Conservation (phyloP, 2,113 vertebrate genomes). For the Spheniscus mendiculus region DNA sequence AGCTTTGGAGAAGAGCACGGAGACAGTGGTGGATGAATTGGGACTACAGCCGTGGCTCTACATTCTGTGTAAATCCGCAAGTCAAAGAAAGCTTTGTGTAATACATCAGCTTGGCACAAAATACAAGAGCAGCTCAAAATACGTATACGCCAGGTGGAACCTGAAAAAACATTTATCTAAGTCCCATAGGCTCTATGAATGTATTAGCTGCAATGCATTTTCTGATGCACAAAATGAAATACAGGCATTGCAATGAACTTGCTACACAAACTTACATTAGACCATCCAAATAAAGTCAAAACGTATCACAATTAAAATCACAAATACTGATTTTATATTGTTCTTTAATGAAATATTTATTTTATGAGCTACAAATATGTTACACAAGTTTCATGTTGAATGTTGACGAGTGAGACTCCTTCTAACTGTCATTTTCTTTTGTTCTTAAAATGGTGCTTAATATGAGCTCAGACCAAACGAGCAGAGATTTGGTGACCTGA, state of each 20-base stretch:
- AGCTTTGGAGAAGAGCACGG: slow-evolving; percentile 9
- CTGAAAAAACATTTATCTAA: neutral
- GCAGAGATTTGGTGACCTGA: slow-evolving; percentile 15
- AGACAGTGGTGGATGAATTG: neutral
- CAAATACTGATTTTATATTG: neutral
- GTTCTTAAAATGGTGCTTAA: neutral
- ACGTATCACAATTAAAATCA: neutral
- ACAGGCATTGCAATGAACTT: neutral
- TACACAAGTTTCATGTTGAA: neutral
- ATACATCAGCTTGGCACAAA: neutral
- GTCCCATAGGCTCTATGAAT: neutral
- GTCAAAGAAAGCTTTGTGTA: neutral
- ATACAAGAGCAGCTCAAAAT: neutral
- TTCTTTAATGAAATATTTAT: slow-evolving; percentile 28
- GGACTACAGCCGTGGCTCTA: neutral
- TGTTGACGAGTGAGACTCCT: neutral
- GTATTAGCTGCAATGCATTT: neutral
- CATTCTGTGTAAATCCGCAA: neutral
- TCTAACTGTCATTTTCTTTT: neutral
- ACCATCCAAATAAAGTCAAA: neutral
- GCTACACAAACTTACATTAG: neutral
- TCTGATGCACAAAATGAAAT: neutral
- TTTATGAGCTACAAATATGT: neutral
- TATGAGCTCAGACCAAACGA: neutral
- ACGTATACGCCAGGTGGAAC: neutral